Evolutionary conservation across 1,140 invertebrate genomes (phyloP).

Genomic region (Maniola jurtina): DNA sequence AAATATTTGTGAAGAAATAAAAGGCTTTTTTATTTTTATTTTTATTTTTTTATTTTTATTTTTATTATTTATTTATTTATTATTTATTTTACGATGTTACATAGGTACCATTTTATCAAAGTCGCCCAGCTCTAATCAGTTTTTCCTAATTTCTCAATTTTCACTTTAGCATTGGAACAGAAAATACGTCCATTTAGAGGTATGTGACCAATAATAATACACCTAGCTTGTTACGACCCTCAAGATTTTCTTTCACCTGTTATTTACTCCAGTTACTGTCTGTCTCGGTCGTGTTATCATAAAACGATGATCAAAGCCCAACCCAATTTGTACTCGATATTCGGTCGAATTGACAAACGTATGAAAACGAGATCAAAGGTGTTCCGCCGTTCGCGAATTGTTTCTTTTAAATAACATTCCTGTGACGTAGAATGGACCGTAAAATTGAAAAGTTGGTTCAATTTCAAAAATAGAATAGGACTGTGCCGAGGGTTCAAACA

Average conservation of each 20-base stretch:
- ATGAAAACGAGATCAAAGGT: slow-evolving; percentile 24
- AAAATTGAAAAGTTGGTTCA: slow-evolving; percentile 35
- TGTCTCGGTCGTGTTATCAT: neutral
- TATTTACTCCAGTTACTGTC: neutral
- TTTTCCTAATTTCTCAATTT: too few species aligned
- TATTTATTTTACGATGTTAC: too few species aligned
- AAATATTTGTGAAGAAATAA: too few species aligned
- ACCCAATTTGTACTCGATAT: slow-evolving; percentile 21
- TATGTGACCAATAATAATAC: too few species aligned
- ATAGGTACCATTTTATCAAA: too few species aligned
- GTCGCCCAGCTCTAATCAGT: too few species aligned
- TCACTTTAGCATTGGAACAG: too few species aligned
- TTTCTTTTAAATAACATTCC: slow-evolving; percentile 30
- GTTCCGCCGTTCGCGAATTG: slow-evolving; percentile 22
- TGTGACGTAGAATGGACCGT: slow-evolving; percentile 24
- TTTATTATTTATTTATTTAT: too few species aligned
- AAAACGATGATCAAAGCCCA: slow-evolving; percentile 15
- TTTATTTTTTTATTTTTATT: too few species aligned
- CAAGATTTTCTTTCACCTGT: neutral
- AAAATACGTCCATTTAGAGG: too few species aligned
- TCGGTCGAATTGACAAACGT: slow-evolving; percentile 22
- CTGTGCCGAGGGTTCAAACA: slow-evolving; percentile 21
- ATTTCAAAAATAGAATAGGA: slow-evolving; percentile 29
- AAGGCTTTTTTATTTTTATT: too few species aligned
- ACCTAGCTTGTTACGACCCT: neutral